These are phyloP conservation scores for Silurus asotus DNA, from an alignment of 2,113 vertebrate species.

Conservation along the genomic window DNA sequence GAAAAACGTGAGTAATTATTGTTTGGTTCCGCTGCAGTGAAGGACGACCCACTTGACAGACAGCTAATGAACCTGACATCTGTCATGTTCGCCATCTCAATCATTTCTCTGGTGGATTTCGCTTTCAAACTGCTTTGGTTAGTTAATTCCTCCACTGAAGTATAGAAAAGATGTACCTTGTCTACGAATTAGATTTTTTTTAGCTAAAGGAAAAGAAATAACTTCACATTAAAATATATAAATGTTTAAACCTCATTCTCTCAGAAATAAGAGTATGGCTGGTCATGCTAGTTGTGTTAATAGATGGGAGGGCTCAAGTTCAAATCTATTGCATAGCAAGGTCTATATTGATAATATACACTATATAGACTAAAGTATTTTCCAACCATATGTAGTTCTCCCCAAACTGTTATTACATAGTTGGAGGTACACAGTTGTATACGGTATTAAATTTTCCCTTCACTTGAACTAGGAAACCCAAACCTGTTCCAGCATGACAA, in stretches of 20 bases:
- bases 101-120: background rate
- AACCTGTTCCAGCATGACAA: too few species aligned
- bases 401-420: too few species aligned
- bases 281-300: background rate
- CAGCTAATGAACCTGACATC: constrained; percentile 28
- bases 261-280: background rate
- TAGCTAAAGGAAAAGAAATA: background rate
- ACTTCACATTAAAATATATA: background rate
- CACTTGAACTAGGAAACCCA: too few species aligned
- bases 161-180: background rate
- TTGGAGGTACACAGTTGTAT: too few species aligned
- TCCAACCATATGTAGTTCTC: too few species aligned
- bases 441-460: too few species aligned
- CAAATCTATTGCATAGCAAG: background rate
- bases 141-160: background rate
- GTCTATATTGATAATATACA: background rate
- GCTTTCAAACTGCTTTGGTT: constrained; percentile 4
- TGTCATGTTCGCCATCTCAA: constrained; percentile 23
- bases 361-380: too few species aligned
- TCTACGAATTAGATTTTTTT: background rate
- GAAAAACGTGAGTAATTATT: constrained; percentile 1
- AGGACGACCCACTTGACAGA: constrained; percentile 19
- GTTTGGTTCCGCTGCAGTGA: background rate
- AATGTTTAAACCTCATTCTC: background rate
- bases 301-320: background rate